A percentile compares a stretch with the other conserved stretches of the same genome.
Evolutionary conservation across 1,140 invertebrate species (phyloP).

Genomic region (Drosophila paulistorum): DNA sequence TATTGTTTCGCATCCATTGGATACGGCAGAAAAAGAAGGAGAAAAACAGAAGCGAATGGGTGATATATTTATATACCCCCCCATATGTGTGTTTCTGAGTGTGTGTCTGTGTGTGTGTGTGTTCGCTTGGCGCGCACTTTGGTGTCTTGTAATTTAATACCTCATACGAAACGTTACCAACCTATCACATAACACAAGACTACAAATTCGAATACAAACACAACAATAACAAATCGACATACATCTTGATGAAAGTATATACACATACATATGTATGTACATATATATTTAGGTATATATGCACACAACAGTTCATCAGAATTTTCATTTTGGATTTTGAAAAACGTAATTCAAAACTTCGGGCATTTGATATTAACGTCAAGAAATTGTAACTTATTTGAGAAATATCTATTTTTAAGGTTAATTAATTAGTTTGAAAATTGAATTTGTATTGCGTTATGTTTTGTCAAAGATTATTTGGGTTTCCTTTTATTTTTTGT

Average conservation of each 20-base stretch:
- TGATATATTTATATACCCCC: constrained; percentile 77
- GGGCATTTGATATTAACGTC: not conserved
- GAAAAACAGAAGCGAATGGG: constrained; percentile 38
- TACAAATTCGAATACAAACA: constrained; percentile 52
- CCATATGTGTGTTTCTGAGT: constrained; percentile 29
- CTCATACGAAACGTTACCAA: constrained; percentile 69
- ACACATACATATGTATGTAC: not conserved
- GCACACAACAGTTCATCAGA: not conserved
- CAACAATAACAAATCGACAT: constrained; percentile 51
- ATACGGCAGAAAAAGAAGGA: constrained; percentile 62
- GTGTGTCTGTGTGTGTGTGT: constrained; percentile 38
- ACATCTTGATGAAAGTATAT: not conserved
- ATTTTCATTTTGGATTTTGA: not conserved
- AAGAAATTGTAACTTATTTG: constrained; percentile 17
- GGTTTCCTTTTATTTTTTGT: constrained; percentile 25
- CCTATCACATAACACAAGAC: constrained; percentile 72
- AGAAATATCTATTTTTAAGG: not conserved
- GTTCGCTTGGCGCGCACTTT: constrained; percentile 78
- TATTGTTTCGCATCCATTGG: constrained; percentile 76
- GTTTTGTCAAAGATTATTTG: not conserved
- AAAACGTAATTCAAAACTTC: constrained; percentile 25
- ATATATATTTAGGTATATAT: not conserved
- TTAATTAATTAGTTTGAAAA: not conserved
- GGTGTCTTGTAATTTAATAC: constrained; percentile 81
- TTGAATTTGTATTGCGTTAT: too few species aligned